Base-by-base conservation (phyloP, 1,140 invertebrate genomes). In the Drosophila seguyi region DNA sequence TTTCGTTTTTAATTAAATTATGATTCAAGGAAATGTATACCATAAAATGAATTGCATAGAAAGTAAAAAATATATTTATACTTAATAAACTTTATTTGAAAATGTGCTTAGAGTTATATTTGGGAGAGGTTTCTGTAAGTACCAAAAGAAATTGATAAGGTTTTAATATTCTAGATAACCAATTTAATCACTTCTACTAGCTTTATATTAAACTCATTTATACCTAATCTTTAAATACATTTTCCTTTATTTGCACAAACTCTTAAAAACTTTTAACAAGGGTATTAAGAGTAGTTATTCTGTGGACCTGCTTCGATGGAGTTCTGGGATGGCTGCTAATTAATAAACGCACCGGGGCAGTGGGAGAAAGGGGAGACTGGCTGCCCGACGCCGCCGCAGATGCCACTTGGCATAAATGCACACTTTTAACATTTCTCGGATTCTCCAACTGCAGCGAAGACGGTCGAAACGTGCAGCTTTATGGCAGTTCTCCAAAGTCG, bases 401-500 rank as follows among this genome's bases (percentile, higher is more conserved):
- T 87, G 84, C 84, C 85, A 81, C 81, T 85, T 84, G 85, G 85
- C 86, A 90, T 88, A 90, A 90, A 90, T 90, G 85, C 85, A 90
- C 85, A 90, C 85, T 90, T 90, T 90, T 90, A 90, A 75, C 80
- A 90, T 90, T 90, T 87, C 83, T 90, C 75, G 88, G 85, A 90
- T 90, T 90, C 85, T 85, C 85, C 85, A 90, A 90, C 85, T 90
- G 86, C 81, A 85, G 81, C 84, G 38, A 50, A 25, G 63, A 36
- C 66, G 29, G 38, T 52, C 72, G 76, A 84, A 88, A 85, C 85
- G 81, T 90, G 84, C 77, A 75, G 85, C 85, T 76, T 86, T 90
- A 90, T 90, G 85, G 90, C 85, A 85, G 78, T 84, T 41, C 66
- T 44, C 68, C 68, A 72, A 72, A 63, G 75, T 75, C 81, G 71